A percentile compares a stretch with the other conserved stretches of the same genome.
These are phyloP conservation scores for Halocynthia roretzi DNA, from an alignment of 23 tunicate genomes.

Conservation along the genomic window DNA sequence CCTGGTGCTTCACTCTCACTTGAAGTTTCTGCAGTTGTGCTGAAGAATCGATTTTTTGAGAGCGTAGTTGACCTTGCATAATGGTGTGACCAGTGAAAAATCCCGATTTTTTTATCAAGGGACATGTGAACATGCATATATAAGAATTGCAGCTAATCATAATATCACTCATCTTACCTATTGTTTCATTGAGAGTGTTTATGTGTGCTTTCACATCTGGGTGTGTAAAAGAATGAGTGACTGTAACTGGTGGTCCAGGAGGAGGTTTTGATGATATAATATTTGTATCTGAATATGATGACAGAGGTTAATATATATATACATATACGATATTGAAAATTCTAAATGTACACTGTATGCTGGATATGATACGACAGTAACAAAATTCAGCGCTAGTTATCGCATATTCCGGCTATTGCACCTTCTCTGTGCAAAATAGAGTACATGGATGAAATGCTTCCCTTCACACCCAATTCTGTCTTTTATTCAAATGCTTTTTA, in stretches of 20 bases:
- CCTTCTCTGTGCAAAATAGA: neutral
- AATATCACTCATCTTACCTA: constrained; percentile 4
- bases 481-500: too few species aligned
- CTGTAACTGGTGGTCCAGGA: constrained; percentile 5
- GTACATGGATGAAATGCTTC: too few species aligned
- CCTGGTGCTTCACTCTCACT: constrained; percentile 45
- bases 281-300: too few species aligned
- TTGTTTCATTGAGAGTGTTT: constrained; percentile 16
- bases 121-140: too few species aligned
- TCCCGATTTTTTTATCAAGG: neutral
- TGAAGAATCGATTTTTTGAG: constrained; percentile 37
- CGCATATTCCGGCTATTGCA: neutral
- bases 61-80: constrained; percentile 19
- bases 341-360: too few species aligned
- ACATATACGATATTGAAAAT: too few species aligned
- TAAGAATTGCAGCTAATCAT: neutral
- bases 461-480: too few species aligned
- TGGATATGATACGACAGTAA: too few species aligned
- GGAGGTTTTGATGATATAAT: neutral
- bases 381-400: too few species aligned
- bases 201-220: constrained; percentile 25
- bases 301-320: too few species aligned
- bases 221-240: constrained; percentile 12
- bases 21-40: constrained; percentile 47
- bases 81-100: neutral